Evolutionary conservation across 1,140 invertebrate genomes (phyloP).

Genomic region (Colletes gigas): DNA sequence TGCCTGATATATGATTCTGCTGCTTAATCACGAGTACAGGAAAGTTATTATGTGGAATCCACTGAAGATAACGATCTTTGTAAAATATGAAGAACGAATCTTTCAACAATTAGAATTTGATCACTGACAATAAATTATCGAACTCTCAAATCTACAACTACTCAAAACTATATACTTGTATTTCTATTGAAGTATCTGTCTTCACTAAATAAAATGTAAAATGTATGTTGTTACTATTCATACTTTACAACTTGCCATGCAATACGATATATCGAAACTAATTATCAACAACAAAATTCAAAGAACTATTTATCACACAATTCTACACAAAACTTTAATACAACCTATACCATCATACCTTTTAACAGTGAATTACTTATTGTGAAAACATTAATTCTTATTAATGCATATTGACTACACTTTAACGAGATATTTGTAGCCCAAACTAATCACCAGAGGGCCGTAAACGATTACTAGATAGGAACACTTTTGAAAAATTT

Average conservation of each 20-base stretch:
- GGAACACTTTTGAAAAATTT: background rate
- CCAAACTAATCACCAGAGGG: no score
- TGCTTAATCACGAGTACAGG: background rate
- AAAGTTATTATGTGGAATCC: background rate
- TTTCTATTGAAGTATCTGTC: constrained; percentile 2
- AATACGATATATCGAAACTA: background rate
- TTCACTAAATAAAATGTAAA: background rate
- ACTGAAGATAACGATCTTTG: background rate
- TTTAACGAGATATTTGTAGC: no score
- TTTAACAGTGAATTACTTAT: constrained; percentile 4
- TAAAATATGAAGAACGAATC: background rate
- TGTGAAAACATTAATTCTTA: background rate
- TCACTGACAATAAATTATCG: background rate
- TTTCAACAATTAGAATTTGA: background rate
- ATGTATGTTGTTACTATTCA: background rate
- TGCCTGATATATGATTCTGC: background rate
- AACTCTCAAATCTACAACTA: background rate
- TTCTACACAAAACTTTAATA: background rate
- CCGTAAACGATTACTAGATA: no score
- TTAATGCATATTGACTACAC: background rate
- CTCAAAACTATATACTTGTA: constrained; percentile 21
- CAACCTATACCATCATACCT: background rate
- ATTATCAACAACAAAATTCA: background rate
- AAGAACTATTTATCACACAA: background rate
- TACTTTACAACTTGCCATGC: background rate